A percentile compares a stretch with the other conserved stretches of the same genome.
Conservation (phyloP, 2,113 vertebrate species). For the Saguinus imperator region DNA sequence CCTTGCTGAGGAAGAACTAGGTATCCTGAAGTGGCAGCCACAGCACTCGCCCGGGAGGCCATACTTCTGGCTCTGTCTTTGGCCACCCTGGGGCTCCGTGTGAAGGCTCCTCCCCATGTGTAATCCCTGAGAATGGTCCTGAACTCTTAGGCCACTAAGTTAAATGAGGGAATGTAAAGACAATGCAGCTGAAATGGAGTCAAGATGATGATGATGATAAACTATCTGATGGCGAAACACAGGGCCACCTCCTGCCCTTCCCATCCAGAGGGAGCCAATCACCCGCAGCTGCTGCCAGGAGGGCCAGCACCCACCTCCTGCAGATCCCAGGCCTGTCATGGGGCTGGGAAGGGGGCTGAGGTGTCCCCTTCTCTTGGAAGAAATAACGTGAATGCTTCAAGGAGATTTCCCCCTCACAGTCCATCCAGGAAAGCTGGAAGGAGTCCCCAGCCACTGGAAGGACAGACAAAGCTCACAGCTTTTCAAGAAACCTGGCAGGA, state of each 20-base stretch:
- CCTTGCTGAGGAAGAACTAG: background rate
- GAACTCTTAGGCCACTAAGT: background rate
- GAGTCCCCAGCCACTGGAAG: background rate
- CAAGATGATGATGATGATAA: background rate
- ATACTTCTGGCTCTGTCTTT: background rate
- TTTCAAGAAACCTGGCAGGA: background rate
- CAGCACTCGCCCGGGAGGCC: background rate
- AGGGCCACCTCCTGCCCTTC: background rate
- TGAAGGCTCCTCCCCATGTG: background rate
- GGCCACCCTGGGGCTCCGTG: background rate
- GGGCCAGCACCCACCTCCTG: background rate
- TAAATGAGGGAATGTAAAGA: background rate
- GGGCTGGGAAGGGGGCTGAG: background rate
- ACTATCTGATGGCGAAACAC: background rate
- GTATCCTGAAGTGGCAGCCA: background rate
- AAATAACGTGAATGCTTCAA: background rate
- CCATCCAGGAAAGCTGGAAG: background rate
- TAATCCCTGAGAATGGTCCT: background rate
- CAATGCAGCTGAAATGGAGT: background rate
- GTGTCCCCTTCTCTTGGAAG: background rate
- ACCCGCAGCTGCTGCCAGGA: background rate
- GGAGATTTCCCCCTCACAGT: background rate
- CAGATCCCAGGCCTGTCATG: background rate
- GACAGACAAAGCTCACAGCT: background rate
- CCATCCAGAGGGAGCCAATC: background rate